These are phyloP conservation scores for Lissonota sp. DNA, from an alignment of 2,888 invertebrate species.

Conservation along the genomic window DNA sequence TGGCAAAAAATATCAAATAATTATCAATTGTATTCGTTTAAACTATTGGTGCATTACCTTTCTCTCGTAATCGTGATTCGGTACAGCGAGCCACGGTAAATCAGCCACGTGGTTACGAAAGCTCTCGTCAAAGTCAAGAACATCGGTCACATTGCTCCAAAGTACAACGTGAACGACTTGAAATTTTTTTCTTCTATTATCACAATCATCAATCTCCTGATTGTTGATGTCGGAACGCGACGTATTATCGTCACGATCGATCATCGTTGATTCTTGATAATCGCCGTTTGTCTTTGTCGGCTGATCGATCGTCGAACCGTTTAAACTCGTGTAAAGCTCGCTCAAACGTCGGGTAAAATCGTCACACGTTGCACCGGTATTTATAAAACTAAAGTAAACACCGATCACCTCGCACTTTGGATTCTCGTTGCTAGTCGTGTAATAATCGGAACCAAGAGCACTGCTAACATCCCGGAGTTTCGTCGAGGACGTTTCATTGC, in stretches of 20 bases:
- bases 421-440: slow-evolving; percentile 50
- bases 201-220: slow-evolving; percentile 73
- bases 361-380: slow-evolving; percentile 88
- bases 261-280: slow-evolving; percentile 11
- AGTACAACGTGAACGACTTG: slow-evolving; percentile 89
- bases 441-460: slow-evolving; percentile 71
- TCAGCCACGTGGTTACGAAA: slow-evolving; percentile 87
- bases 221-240: slow-evolving; percentile 39
- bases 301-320: slow-evolving; percentile 57
- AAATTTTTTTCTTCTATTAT: slow-evolving; percentile 84
- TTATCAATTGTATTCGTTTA: too few relatives aligned
- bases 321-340: slow-evolving; percentile 85
- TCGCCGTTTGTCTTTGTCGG: slow-evolving; percentile 57
- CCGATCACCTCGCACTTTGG: slow-evolving; percentile 85
- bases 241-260: slow-evolving; percentile 53
- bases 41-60: slow-evolving; percentile 85
- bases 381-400: slow-evolving; percentile 90
- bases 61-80: slow-evolving; percentile 89
- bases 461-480: slow-evolving; percentile 64
- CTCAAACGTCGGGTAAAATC: slow-evolving; percentile 88
- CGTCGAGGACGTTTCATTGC: slow-evolving; percentile 67
- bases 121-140: slow-evolving; percentile 88
- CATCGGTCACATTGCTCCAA: slow-evolving; percentile 88
- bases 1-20: too few relatives aligned
- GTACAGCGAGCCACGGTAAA: slow-evolving; percentile 90